Conservation (phyloP, 1,140 invertebrate species). For the Anagrus nilaparvatae region DNA sequence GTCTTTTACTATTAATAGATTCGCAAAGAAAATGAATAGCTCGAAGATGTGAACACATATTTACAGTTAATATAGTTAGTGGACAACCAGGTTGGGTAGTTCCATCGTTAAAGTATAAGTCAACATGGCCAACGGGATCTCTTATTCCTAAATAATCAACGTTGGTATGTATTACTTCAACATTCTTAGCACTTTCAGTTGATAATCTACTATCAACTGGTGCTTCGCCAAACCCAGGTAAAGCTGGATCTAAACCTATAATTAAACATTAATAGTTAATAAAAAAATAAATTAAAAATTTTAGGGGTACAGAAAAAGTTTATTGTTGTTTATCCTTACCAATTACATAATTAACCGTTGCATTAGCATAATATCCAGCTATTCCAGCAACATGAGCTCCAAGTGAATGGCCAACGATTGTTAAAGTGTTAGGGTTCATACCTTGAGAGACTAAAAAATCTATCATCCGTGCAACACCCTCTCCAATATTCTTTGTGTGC, state of each 20-base stretch:
- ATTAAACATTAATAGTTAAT: slow-evolving; percentile 49
- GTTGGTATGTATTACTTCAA: slow-evolving; percentile 68
- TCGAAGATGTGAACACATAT: too few relatives aligned
- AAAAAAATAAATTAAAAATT: too few relatives aligned
- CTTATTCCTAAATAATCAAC: slow-evolving; percentile 52
- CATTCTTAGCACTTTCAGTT: slow-evolving; percentile 58
- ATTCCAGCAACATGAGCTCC: slow-evolving; percentile 84
- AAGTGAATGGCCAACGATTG: slow-evolving; percentile 81
- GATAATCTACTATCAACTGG: slow-evolving; percentile 47
- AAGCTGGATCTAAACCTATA: slow-evolving; percentile 66
- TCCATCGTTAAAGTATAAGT: slow-evolving; percentile 78
- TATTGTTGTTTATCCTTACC: too few relatives aligned
- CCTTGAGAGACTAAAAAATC: too few relatives aligned
- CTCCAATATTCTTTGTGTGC: too few relatives aligned
- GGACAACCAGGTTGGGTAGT: slow-evolving; percentile 67
- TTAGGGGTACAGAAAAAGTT: too few relatives aligned
- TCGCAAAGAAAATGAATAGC: too few relatives aligned
- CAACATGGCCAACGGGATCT: slow-evolving; percentile 55
- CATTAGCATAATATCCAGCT: slow-evolving; percentile 58
- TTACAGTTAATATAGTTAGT: too few relatives aligned
- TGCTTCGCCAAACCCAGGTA: slow-evolving; percentile 57
- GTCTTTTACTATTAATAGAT: too few relatives aligned
- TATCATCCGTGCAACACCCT: too few relatives aligned
- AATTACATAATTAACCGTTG: too few relatives aligned
- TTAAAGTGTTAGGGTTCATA: too few relatives aligned